Percentiles rank a stretch among this genome's conserved stretches.
phyloP scores from a whole-genome alignment of 2,113 vertebrate species.

The Rhea pennata region DNA sequence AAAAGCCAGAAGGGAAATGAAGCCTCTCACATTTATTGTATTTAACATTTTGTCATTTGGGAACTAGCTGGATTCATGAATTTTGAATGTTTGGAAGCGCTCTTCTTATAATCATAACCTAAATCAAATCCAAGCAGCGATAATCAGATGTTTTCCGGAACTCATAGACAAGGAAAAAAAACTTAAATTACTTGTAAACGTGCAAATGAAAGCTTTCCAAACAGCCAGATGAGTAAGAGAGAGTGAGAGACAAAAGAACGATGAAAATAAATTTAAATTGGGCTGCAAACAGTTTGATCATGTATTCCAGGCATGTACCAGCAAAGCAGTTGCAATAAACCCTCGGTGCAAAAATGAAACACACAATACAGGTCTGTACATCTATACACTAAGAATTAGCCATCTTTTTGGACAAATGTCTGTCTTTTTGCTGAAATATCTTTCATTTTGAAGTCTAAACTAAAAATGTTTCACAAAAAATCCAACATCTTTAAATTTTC shows the following conservation, averaged over 20 bases:
- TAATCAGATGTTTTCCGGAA: background rate
- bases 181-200: constrained; percentile 20
- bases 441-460: constrained; percentile 21
- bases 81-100: constrained; percentile 49
- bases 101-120: constrained; percentile 4
- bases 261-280: background rate
- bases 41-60: constrained; percentile 51
- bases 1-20: constrained; percentile 33
- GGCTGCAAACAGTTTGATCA: constrained; percentile 7
- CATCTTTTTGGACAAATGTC: background rate
- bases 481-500: constrained; percentile 3
- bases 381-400: constrained; percentile 1
- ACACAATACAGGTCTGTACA: background rate
- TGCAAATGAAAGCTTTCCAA: constrained; percentile 48
- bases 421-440: background rate
- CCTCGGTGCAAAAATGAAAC: background rate
- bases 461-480: background rate
- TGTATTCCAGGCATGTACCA: constrained; percentile 51
- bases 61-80: constrained; percentile 47
- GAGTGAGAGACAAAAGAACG: background rate
- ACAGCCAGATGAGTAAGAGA: constrained; percentile 16
- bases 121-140: constrained; percentile 37
- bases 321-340: constrained; percentile 31
- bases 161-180: background rate
- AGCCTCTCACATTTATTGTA: constrained; percentile 7